Evolutionary conservation across 2,797 vertebrate species (phyloP), one percentile per base, ranked within the genome.

Genomic region (Cetoscarus ocellatus): DNA sequence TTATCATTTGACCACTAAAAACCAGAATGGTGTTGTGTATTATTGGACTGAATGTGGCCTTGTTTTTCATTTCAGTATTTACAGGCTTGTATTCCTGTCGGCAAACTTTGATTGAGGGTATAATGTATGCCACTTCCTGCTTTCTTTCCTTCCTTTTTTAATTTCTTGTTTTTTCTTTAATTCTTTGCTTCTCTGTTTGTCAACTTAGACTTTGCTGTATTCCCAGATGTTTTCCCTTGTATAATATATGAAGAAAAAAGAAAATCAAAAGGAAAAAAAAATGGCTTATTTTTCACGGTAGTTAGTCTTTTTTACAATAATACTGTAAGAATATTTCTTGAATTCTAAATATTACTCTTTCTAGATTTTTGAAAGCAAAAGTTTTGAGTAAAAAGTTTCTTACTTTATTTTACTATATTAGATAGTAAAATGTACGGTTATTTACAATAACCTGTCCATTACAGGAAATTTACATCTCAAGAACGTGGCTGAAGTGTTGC

Each of bases 361-460:
- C 97, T 99, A 99, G 98, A 99, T 99, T 99, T 99, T 99, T 99
- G 96, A 97, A 99, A 98, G 97, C 95, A 91, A 98, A 98, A 96
- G 95, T 99, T 99, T 99, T 98, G 97, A 98, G 98, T 99, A 99
- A 99, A 95, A 99, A 99, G 95, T 99, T 99, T 99, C 97, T 98
- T 99, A 99, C 97, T 99, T 99, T 99, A 99, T 99, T 99, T 99
- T 99, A 99, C 98, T 99, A 99, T 99, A 96, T 98, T 99, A 99
- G 97, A 97, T 99, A 98, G 98, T 98, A 98, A 99, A 96, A 97
- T 96, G 95, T 98, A 97, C 92, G 96, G 97, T 98, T 97, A 98
- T 97, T 96, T 97, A 96, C 97, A 94, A 94, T 97, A 97, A 97
- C 95, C 96, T 97, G 94, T 97, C 95, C 95, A 96, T 98, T 96